These are phyloP conservation scores for Onthophagus taurus DNA, from an alignment of 1,140 invertebrate genomes.

Conservation along the genomic window DNA sequence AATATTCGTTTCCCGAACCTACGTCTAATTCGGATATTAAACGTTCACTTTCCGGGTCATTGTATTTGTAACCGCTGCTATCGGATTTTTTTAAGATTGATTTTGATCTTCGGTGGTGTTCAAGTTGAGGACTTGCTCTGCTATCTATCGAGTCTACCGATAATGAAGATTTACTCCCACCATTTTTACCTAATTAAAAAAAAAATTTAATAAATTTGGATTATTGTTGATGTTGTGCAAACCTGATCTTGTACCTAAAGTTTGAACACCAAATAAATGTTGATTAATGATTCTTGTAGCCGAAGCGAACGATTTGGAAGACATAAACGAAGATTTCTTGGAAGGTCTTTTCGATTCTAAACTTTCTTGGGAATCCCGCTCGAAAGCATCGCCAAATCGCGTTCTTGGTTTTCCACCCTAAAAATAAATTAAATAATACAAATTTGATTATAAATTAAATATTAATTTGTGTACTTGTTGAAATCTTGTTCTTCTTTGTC, in stretches of 20 bases:
- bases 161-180: constrained; percentile 57
- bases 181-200: constrained; percentile 42
- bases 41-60: constrained; percentile 67
- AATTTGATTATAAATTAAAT: background rate
- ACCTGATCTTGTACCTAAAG: constrained; percentile 44
- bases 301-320: constrained; percentile 55
- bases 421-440: background rate
- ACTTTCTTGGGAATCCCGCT: constrained; percentile 44
- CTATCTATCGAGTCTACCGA: constrained; percentile 63
- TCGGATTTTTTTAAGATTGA: constrained; percentile 71
- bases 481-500: constrained; percentile 77
- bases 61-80: constrained; percentile 38
- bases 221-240: constrained; percentile 6
- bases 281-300: constrained; percentile 66
- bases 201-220: constrained; percentile 2
- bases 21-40: constrained; percentile 52
- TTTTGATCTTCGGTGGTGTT: constrained; percentile 56
- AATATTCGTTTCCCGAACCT: constrained; percentile 35
- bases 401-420: constrained; percentile 34
- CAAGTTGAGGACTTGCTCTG: constrained; percentile 49
- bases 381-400: constrained; percentile 36
- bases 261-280: constrained; percentile 58
- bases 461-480: constrained; percentile 41
- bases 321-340: constrained; percentile 48
- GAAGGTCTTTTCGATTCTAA: constrained; percentile 38